Evolutionary conservation across 2,797 vertebrate genomes (phyloP).

Genomic region (Chelon labrosus): DNA sequence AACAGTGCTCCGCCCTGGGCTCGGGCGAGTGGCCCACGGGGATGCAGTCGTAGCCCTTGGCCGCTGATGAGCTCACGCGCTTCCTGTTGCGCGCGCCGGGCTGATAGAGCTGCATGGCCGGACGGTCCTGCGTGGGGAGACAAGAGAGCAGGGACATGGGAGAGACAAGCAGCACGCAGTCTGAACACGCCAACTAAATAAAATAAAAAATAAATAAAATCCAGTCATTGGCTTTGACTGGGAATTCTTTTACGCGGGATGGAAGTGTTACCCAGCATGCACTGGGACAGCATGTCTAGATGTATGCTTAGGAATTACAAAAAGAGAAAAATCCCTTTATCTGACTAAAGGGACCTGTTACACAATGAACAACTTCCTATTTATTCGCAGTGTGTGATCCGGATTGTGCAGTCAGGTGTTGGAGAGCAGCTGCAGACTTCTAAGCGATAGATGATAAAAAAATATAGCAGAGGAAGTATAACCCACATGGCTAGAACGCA

Average conservation of each 20-base stretch:
- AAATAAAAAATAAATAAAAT: too few relatives aligned
- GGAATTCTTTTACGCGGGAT: background rate
- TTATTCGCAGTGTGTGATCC: background rate
- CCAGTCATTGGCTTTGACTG: background rate
- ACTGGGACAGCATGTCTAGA: background rate
- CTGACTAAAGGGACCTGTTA: too few relatives aligned
- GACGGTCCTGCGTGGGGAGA: constrained; percentile 88
- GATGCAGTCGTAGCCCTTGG: constrained; percentile 86
- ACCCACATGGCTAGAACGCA: background rate
- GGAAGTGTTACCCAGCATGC: background rate
- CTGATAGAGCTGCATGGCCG: constrained; percentile 95
- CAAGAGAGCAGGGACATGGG: constrained; percentile 66
- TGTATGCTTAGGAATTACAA: too few relatives aligned
- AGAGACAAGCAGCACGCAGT: constrained; percentile 58
- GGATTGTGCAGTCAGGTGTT: background rate
- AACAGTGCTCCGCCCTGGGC: constrained; percentile 83
- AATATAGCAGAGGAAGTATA: background rate
- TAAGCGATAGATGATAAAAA: background rate
- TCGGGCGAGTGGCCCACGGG: constrained; percentile 81
- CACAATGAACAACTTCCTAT: too few relatives aligned
- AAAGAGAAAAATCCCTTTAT: too few relatives aligned
- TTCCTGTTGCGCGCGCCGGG: constrained; percentile 91
- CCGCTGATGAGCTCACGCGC: constrained; percentile 84
- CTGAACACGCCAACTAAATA: constrained; percentile 1
- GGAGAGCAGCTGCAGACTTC: background rate